phyloP scores from a whole-genome alignment of 2,888 invertebrate species.

The Rotaria magnacalcarata region DNA sequence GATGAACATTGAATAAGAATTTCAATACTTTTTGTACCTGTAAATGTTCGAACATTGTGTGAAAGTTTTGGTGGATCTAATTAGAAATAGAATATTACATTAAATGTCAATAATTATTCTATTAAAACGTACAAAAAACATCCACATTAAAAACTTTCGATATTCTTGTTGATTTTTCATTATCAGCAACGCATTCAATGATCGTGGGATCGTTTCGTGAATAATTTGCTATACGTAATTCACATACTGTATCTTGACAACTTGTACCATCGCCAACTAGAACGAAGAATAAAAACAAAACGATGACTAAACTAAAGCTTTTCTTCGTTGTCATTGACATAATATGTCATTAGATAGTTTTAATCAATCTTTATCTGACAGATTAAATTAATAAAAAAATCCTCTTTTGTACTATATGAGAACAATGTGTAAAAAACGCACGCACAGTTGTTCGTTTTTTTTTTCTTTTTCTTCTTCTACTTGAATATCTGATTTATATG shows the following conservation, averaged over 20 bases:
- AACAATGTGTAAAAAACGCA: background rate
- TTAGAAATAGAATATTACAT: background rate
- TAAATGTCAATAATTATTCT: background rate
- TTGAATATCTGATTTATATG: background rate
- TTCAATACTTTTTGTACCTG: background rate
- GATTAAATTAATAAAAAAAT: slow-evolving; percentile 5
- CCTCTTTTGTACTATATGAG: background rate
- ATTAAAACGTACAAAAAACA: background rate
- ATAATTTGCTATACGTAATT: slow-evolving; percentile 10
- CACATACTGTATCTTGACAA: background rate
- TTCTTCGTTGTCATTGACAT: background rate
- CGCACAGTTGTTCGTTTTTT: background rate
- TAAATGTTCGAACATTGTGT: background rate
- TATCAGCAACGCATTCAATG: slow-evolving; percentile 35
- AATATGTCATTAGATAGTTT: background rate
- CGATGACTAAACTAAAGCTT: background rate
- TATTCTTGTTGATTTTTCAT: slow-evolving; percentile 15
- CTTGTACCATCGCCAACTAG: background rate
- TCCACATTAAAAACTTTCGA: slow-evolving; percentile 19
- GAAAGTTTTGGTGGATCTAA: slow-evolving; percentile 12
- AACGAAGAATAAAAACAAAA: background rate
- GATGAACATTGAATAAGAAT: background rate
- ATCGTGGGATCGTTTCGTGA: background rate
- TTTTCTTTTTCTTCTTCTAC: background rate
- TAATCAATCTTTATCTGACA: slow-evolving; percentile 23